Conservation (phyloP, 2,797 vertebrate species). For the Cryptoprocta ferox region DNA sequence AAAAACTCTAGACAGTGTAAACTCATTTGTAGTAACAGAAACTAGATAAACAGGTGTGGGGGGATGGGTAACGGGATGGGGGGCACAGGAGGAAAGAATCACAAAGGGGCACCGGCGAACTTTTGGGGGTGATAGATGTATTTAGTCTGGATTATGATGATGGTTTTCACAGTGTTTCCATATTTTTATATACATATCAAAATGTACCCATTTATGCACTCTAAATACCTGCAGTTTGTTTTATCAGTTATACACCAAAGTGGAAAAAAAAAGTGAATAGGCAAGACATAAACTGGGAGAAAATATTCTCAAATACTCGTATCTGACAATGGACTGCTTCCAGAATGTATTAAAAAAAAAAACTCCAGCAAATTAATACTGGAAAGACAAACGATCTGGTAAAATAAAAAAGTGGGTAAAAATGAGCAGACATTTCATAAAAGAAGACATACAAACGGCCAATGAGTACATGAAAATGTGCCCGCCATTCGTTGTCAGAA, state of each 20-base stretch:
- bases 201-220: neutral
- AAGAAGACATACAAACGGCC: neutral
- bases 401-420: neutral
- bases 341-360: neutral
- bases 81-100: neutral
- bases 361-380: neutral
- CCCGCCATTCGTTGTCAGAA: neutral
- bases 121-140: neutral
- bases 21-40: neutral
- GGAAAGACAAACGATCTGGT: neutral
- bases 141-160: neutral
- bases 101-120: neutral
- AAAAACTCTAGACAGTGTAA: neutral
- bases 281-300: neutral
- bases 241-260: neutral
- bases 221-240: neutral
- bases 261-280: neutral
- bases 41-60: neutral
- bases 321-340: neutral
- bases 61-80: neutral
- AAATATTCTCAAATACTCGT: neutral
- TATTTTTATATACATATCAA: neutral
- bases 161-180: neutral
- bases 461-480: neutral
- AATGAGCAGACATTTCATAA: neutral